Percentiles rank a stretch among this genome's conserved stretches.
Conservation (phyloP, 2,797 vertebrate species). For the Lophura swinhoii region DNA sequence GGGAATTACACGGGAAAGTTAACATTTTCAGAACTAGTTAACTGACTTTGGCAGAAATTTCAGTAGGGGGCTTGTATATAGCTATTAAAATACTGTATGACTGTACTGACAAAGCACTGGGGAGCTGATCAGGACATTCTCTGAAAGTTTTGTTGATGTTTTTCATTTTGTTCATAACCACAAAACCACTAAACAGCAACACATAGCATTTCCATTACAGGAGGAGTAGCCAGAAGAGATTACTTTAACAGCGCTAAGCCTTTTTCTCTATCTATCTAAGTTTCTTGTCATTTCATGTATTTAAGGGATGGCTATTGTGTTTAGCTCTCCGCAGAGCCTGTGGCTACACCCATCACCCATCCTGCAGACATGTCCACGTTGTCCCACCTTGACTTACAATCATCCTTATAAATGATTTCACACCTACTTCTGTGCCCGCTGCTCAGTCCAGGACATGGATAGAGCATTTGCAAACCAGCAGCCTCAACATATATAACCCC, state of each 20-base stretch:
- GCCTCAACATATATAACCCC: neutral
- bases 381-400: neutral
- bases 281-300: neutral
- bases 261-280: neutral
- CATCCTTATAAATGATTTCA: neutral
- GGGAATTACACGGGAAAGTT: slow-evolving; percentile 2
- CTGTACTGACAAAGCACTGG: slow-evolving; percentile 28
- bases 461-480: neutral
- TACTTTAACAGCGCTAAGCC: neutral
- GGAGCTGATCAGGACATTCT: slow-evolving; percentile 53
- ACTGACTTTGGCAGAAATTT: slow-evolving; percentile 61
- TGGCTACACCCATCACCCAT: rapidly evolving
- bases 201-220: neutral
- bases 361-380: neutral
- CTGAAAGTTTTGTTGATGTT: slow-evolving; percentile 28
- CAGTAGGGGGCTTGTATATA: slow-evolving; percentile 54
- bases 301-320: slow-evolving; percentile 16
- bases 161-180: slow-evolving; percentile 37
- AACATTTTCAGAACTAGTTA: slow-evolving; percentile 46
- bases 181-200: slow-evolving; percentile 30
- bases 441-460: neutral
- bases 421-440: neutral
- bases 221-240: slow-evolving; percentile 17
- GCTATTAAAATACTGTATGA: slow-evolving; percentile 31
- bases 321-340: neutral